Evolutionary conservation across 1,140 invertebrate genomes (phyloP), one percentile per base, ranked within the genome.

Genomic region (Musca domestica): DNA sequence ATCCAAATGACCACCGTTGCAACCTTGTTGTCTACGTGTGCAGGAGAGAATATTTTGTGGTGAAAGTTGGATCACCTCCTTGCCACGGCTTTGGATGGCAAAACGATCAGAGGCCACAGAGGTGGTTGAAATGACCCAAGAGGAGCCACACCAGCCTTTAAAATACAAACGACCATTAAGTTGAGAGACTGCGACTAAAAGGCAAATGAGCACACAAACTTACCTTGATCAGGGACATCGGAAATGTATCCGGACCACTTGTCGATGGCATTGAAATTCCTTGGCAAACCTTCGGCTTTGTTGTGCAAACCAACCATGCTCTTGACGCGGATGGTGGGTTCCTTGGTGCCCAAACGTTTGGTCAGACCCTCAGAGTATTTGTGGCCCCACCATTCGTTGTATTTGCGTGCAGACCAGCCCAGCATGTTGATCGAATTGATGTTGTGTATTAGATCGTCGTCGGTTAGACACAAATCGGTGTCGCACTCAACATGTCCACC

Each of bases 121-220:
- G 12, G 90, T 89, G 0, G 95, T 93, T 0, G 93, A 92, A 46
- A 98, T 87, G 0, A 95, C 95, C 95, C 95, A 98, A 1, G 95
- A 96, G 0, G 94, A 88, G 1, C 89, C 95, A 76, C 95, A 94
- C 90, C 95, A 95, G 41, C 91, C 70, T 71, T 19, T 25, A 66
- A 68, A 91, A n/a, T 88, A 19, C 17, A 47, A 52, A 14, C 22
- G 15, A 1, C 10, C n/a, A n/a, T n/a, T n/a, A n/a, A n/a, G n/a
- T n/a, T n/a, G n/a, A n/a, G 14, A 51, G 22, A 27, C n/a, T 51
- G 14, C 2, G 2, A 22, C 10, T n/a, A 49, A 49, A 9, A 22
- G 6, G 17, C 14, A 14, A 15, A 54, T 52, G 1, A 9, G 1
- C 19, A 41, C 22, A 9, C 10, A 17, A 14, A 47, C n/a, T 19